Base-by-base conservation (phyloP, 1,140 invertebrate genomes). In the Samia ricini region DNA sequence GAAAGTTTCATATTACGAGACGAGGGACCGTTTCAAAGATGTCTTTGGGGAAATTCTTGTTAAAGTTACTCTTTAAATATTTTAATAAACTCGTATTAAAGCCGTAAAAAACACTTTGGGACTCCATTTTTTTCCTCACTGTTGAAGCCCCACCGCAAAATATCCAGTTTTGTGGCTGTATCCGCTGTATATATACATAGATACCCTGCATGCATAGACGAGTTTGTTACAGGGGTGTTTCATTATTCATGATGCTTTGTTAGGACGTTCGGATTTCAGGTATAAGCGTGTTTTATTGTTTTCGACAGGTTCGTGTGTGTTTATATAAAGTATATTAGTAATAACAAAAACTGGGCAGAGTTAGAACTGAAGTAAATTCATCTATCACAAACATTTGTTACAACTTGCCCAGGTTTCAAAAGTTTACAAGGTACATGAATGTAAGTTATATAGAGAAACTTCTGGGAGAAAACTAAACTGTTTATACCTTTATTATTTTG, bases 31-130 rank as follows among this genome's bases (percentile, higher is more conserved):
- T 74, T 79, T 71, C 69, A 71, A n/a, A 69, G 72, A 59, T 80
- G 85, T 88, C 85, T 88, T 88, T 77, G 72, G 86, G 86, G 84
- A 89, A 87, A 89, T 87, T 83, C 76, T 56, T 70, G 77, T 69
- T 78, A 87, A 89, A 89, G 79, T 89, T 89, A 61, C 77, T 81
- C 82, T 81, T 86, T 87, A 87, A 89, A 89, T 89, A 89, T 87
- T 87, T 89, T 89, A 89, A 89, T 89, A 86, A 89, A 89, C 83
- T 80, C 79, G 84, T 86, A 89, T 89, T 86, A 86, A 80, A 82
- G 81, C 76, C 79, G 83, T 85, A 85, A 86, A 86, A 86, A 89
- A 87, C 86, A 89, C 79, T 89, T 89, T 89, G 78, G 70, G 71
- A 66, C 67, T 64, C 69, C 78, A 75, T 85, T 89, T 86, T 87